These are phyloP conservation scores for Drosophila ustulata DNA, from an alignment of 2,888 invertebrate genomes.

Conservation along the genomic window DNA sequence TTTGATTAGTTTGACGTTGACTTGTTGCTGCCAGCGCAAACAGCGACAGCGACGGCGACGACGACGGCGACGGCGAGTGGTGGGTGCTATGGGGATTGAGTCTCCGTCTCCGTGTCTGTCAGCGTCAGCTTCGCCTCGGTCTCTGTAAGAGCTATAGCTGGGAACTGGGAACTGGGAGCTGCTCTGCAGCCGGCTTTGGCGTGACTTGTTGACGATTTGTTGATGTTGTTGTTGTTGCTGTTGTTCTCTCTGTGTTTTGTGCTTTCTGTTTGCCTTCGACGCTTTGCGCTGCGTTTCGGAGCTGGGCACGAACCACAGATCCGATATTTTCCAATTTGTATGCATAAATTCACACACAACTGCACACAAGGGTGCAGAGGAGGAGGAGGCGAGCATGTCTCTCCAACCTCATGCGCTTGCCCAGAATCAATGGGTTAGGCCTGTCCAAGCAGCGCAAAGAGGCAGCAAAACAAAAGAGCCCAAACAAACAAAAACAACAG, in stretches of 20 bases:
- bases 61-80: slow-evolving; percentile 42
- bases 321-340: slow-evolving; percentile 82
- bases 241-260: slow-evolving; percentile 45
- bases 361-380: slow-evolving; percentile 39
- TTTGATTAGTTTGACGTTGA: slow-evolving; percentile 57
- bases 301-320: slow-evolving; percentile 82
- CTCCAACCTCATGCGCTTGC: background rate
- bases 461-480: slow-evolving; percentile 71
- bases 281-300: slow-evolving; percentile 37
- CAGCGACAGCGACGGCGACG: slow-evolving; percentile 37
- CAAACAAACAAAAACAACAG: slow-evolving; percentile 60
- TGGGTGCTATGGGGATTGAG: slow-evolving; percentile 63
- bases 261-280: slow-evolving; percentile 11
- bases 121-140: background rate
- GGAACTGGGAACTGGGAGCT: slow-evolving; percentile 2
- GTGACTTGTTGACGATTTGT: slow-evolving; percentile 79
- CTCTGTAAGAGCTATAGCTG: slow-evolving; percentile 6
- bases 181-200: slow-evolving; percentile 70
- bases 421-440: slow-evolving; percentile 36
- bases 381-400: background rate
- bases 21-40: slow-evolving; percentile 46
- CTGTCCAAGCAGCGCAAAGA: slow-evolving; percentile 33
- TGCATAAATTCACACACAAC: slow-evolving; percentile 78
- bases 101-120: slow-evolving; percentile 30
- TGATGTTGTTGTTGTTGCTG: slow-evolving; percentile 31